Base-by-base conservation (phyloP, 2,888 invertebrate species). In the Melinaea menophilus region DNA sequence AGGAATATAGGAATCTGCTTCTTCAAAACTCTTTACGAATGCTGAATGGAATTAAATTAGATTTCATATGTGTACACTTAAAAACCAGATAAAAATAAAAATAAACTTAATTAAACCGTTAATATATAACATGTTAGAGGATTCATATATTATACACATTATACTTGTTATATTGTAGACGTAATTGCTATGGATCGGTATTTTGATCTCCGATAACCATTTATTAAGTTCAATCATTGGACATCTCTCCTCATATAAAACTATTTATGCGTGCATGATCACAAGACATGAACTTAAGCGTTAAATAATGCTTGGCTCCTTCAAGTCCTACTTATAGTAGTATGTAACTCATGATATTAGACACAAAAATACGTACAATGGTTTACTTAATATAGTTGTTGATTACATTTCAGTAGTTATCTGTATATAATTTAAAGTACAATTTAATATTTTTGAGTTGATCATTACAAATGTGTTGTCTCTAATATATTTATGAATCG, bases 191-290 rank as follows among this genome's bases (percentile, higher is more conserved):
- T 76, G 75, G 73, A 76, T 77, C 69, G 74, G 66, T 78, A 77
- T 71, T 82, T 80, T 80, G 78, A 78, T 79, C 75, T 75, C 68
- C 73, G 74, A 80, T 84, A 85, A 78, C 79, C 78, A 85, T 87
- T 86, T 87, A 86, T 86, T 84, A 81, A 81, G 79, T 81, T 81
- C 85, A 87, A 87, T 88, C 88, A 86, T 76, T 76, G 82, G 84
- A 81, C 81, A 83, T 76, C 72, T 75, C 79, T 75, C 72, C 76
- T 78, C 78, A 77, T 81, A 80, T 77, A 75, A 75, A 75, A 72
- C 66, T 66, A 69, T 70, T 72, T 64, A 66, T 70, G 56, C 59
- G 65, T 58, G 41, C 57, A 13, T 51, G 37, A 69, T 71, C 58
- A 0, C 58, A 75, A 75, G 68, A 13, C 5, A 72, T 22, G 61